Evolutionary conservation across 2,113 vertebrate genomes (phyloP), one percentile per base, ranked within the genome.

Genomic region (Dasyurus viverrinus): DNA sequence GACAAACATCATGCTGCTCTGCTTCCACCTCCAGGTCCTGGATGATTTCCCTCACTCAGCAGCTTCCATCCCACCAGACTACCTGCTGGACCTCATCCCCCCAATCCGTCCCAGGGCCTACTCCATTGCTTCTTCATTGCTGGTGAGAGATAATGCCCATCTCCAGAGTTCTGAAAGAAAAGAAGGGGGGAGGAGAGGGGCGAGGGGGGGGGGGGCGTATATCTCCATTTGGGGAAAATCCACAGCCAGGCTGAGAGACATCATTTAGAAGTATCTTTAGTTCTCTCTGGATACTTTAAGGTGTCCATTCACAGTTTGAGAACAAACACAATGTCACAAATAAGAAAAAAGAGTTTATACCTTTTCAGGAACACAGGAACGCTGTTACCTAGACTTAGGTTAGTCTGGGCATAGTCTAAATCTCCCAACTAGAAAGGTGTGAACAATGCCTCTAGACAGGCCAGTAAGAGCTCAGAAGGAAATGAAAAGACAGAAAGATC

Each of bases 81-180:
- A 99, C 95, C 98, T 99, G 89, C 96, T 99, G 48, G 99, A 99
- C 95, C 99, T 99, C 53, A 98, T 99, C 96, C 99, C 99, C 0
- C 98, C 97, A 92, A 99, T 99, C 97, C 99, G 99, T 93, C 99
- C 99, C 0, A 99, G 99, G 0, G 99, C 99, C 9, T 99, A 99
- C 98, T 99, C 99, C 96, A 99, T 99, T 0, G 99, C 99, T 89
- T 99, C 99, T 42, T 99, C 99, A 0, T 27, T 99, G 30, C 95
- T 98, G 99, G 99, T 99, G 98, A 98, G 98, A 47, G 89, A 26
- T 23, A 84, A 19, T 42, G 22, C n/a, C n/a, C n/a, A 84, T 12
- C 57, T 23, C 2, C 54, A 2, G 47, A n/a, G 27, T 16, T 76
- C 60, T 76, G 60, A 76, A 76, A 76, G 36, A 24, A 1, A 1